Base-by-base conservation (phyloP, 2,888 invertebrate genomes). In the Trypoxylon attenuatum region DNA sequence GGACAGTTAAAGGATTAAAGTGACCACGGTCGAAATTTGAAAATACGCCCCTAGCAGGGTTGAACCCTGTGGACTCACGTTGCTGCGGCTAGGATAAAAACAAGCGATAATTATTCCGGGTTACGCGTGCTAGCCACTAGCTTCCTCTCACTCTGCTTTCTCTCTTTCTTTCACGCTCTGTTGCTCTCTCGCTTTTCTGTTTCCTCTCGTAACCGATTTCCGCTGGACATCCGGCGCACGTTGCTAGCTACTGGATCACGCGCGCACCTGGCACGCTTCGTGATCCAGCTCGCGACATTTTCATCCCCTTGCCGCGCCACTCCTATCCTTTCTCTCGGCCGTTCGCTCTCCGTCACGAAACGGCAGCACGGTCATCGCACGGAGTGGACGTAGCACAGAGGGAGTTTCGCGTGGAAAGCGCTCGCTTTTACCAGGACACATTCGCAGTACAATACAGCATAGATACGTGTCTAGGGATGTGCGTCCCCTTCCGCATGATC, bases 401-500 rank as follows among this genome's bases (percentile, higher is more conserved):
- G 47, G 15, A 42, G 47, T 52, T 45, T 46, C 42, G 38, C 19
- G 42, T 22, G 18, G 45, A 63, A 49, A 33, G 41, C 42, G 42
- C 2, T 5, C 1, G 6, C 42, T 15, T 25, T 16, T 15, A 5
- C 27, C 41, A n/a, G 22, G n/a, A 10, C 33, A 49, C 49, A 21
- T 42, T 25, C 55, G 47, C 33, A 2, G n/a, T 41, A 55, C 63
- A 53, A 74, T 64, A 39, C 27, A n/a, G 15, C 16, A 41, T 15
- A 10, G 46, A n/a, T 51, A 54, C 50, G 55, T 33, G 62, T 62
- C 50, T 68, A 49, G 52, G 45, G 38, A 45, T 22, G 56, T 13
- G 23, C 54, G 10, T 62, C 55, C 54, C 41, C 45, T 61, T 68
- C 53, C 60, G 51, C 68, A 64, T 46, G 61, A 57, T 23, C 47